Evolutionary conservation across 2,113 vertebrate genomes (phyloP).

Genomic region (Lathamus discolor): DNA sequence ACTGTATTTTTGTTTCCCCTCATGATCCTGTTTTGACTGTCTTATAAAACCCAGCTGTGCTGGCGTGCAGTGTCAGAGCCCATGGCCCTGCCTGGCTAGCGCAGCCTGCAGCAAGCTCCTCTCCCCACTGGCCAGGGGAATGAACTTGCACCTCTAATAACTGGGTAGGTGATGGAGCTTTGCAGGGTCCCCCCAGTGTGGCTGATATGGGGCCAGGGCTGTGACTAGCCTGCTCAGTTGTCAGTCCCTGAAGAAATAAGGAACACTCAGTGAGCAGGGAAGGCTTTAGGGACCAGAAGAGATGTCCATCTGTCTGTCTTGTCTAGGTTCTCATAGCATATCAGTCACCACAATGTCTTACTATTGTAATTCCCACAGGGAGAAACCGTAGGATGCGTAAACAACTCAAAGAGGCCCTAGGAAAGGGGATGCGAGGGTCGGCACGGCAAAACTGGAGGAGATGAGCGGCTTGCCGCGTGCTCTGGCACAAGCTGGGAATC

Average conservation of each 20-base stretch:
- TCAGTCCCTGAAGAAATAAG: background rate
- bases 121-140: accelerated
- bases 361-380: background rate
- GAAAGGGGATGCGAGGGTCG: background rate
- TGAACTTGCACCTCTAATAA: accelerated
- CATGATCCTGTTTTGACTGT: background rate
- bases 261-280: background rate
- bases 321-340: background rate
- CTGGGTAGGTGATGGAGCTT: background rate
- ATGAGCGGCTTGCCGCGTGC: background rate
- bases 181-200: accelerated
- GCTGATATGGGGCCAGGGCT: background rate
- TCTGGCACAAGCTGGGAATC: background rate
- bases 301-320: background rate
- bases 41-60: background rate
- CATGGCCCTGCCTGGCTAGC: background rate
- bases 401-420: background rate
- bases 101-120: background rate
- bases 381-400: conserved; percentile 11
- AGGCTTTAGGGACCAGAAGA: background rate
- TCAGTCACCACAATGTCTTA: background rate
- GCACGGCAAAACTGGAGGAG: background rate
- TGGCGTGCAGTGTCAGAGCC: background rate
- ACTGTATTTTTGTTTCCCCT: background rate
- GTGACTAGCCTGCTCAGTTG: background rate